Conservation (phyloP, 2,888 invertebrate species). For the Orthonevra nobilis region DNA sequence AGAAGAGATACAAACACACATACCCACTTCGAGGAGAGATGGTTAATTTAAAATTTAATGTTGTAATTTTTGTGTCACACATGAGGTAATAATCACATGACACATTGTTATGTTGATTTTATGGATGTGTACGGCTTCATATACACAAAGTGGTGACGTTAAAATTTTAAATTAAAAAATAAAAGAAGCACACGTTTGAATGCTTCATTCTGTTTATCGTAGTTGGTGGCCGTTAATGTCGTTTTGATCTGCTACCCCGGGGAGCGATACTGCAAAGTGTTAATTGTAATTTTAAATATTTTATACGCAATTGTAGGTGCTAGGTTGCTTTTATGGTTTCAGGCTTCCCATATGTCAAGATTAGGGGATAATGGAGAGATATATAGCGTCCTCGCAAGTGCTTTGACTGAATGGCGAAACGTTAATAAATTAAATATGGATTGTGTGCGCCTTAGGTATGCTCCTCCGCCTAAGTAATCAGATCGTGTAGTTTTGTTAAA, state of each 20-base stretch:
- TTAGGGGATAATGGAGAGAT: too few relatives aligned
- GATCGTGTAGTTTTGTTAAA: too few relatives aligned
- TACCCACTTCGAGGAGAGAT: slow-evolving; percentile 40
- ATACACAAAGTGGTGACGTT: slow-evolving; percentile 48
- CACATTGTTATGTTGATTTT: slow-evolving; percentile 70
- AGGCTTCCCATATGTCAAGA: too few relatives aligned
- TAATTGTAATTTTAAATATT: slow-evolving; percentile 6
- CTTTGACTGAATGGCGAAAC: too few relatives aligned
- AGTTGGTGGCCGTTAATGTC: slow-evolving; percentile 21
- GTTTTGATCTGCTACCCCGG: slow-evolving; percentile 8
- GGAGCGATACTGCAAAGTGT: neutral
- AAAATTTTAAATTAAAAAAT: slow-evolving; percentile 62
- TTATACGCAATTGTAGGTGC: too few relatives aligned
- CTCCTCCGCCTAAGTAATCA: too few relatives aligned
- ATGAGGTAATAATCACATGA: slow-evolving; percentile 69
- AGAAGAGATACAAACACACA: neutral
- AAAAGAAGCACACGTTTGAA: neutral
- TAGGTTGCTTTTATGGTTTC: too few relatives aligned
- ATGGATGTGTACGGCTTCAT: slow-evolving; percentile 53
- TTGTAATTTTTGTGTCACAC: slow-evolving; percentile 68
- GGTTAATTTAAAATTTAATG: slow-evolving; percentile 70
- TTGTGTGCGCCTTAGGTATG: too few relatives aligned
- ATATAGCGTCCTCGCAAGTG: too few relatives aligned
- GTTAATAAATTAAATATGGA: too few relatives aligned
- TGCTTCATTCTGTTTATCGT: neutral